Evolutionary conservation across 2,888 invertebrate species (phyloP).

Genomic region (Plagodis dolabraria): DNA sequence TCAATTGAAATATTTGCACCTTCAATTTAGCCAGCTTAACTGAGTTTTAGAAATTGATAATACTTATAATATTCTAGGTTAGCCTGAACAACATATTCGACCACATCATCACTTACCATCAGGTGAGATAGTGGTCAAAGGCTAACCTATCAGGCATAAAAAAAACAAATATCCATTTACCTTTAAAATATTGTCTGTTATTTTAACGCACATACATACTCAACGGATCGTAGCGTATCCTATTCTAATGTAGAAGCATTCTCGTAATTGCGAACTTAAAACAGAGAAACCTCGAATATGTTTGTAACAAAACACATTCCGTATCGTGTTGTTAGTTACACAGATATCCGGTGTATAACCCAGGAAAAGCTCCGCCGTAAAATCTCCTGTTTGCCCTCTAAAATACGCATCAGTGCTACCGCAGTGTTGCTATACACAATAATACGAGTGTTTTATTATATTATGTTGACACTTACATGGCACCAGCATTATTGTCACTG

Average conservation of each 20-base stretch:
- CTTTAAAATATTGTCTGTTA: background rate
- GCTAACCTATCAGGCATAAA: background rate
- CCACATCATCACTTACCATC: too few species aligned
- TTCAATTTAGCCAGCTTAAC: slow-evolving; percentile 32
- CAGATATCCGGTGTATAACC: slow-evolving; percentile 60
- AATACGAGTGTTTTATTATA: slow-evolving; percentile 18
- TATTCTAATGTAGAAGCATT: too few species aligned
- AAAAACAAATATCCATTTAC: background rate
- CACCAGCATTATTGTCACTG: too few species aligned
- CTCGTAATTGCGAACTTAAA: slow-evolving; percentile 38
- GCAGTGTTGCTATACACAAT: slow-evolving; percentile 23
- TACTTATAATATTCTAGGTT: background rate
- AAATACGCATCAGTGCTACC: slow-evolving; percentile 51
- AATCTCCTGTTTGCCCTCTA: slow-evolving; percentile 62
- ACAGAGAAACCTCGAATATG: slow-evolving; percentile 61
- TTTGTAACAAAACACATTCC: slow-evolving; percentile 69
- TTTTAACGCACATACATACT: background rate
- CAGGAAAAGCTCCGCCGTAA: slow-evolving; percentile 60
- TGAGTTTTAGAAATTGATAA: slow-evolving; percentile 7
- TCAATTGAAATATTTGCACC: slow-evolving; percentile 61
- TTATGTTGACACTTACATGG: background rate
- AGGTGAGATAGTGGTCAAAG: too few species aligned
- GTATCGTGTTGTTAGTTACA: slow-evolving; percentile 71
- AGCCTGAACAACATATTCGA: too few species aligned
- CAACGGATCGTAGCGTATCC: too few species aligned